Evolutionary conservation across 2,888 invertebrate genomes (phyloP).

Genomic region (Tiliacea aurago): DNA sequence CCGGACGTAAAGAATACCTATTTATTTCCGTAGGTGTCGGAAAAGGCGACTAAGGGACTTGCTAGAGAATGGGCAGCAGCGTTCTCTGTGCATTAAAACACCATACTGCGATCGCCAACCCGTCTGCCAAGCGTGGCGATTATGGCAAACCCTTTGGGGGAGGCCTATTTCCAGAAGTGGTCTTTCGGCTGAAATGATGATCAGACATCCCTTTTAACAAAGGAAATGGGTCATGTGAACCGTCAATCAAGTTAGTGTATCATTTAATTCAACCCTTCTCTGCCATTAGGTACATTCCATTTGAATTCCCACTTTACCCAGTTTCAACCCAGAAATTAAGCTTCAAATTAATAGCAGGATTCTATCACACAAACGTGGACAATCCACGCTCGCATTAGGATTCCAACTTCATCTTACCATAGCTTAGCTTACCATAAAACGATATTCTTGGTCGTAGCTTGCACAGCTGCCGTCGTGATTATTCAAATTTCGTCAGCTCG

Average conservation of each 20-base stretch:
- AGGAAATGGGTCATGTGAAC: neutral
- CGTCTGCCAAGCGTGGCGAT: no score
- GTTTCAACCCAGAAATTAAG: constrained; percentile 29
- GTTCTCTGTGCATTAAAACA: no score
- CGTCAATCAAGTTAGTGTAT: neutral
- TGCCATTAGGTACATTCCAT: neutral
- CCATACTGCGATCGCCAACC: no score
- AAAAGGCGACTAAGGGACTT: no score
- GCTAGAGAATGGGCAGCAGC: no score
- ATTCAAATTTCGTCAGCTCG: constrained; percentile 60
- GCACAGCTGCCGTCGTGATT: constrained; percentile 61
- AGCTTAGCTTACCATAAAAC: constrained; percentile 54
- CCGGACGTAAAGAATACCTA: no score
- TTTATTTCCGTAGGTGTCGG: no score
- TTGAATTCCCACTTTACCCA: neutral
- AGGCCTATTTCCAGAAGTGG: no score
- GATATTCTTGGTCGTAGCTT: constrained; percentile 54
- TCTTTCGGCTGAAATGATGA: no score
- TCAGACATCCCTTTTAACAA: no score
- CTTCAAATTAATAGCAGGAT: constrained; percentile 43
- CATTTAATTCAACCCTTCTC: constrained; percentile 11
- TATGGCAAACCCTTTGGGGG: no score
- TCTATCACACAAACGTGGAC: constrained; percentile 22
- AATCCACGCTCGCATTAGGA: constrained; percentile 38
- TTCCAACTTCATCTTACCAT: constrained; percentile 42